Conservation (phyloP, 2,797 vertebrate species). For the Sparus aurata region DNA sequence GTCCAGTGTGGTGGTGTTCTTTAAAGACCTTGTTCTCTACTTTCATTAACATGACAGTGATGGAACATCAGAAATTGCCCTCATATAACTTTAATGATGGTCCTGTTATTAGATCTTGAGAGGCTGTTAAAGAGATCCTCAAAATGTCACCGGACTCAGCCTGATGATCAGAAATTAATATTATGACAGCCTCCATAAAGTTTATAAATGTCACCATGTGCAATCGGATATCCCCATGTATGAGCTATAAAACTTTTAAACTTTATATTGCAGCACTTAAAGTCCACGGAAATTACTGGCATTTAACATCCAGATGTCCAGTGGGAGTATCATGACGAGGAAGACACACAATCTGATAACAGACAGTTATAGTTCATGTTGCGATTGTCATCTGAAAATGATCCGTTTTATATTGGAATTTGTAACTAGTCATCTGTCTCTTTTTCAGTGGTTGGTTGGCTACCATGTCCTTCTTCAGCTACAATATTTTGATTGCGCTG, state of each 20-base stretch:
- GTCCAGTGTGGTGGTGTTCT: constrained; percentile 9
- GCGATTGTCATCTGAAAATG: constrained; percentile 15
- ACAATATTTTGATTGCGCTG: constrained; percentile 91
- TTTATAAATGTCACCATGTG: constrained; percentile 78
- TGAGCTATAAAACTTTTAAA: constrained; percentile 57
- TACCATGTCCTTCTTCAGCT: constrained; percentile 94
- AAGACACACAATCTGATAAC: constrained; percentile 21
- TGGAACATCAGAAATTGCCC: constrained; percentile 67
- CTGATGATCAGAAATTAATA: constrained; percentile 74
- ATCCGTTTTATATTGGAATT: background rate
- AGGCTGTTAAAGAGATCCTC: constrained; percentile 69
- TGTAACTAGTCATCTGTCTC: constrained; percentile 35
- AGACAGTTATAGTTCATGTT: constrained; percentile 21
- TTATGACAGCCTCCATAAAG: constrained; percentile 76
- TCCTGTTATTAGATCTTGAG: constrained; percentile 73
- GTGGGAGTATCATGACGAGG: constrained; percentile 14
- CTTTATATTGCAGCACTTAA: constrained; percentile 50
- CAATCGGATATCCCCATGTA: constrained; percentile 46
- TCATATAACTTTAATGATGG: constrained; percentile 71
- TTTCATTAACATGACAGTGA: constrained; percentile 72
- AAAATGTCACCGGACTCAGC: constrained; percentile 76
- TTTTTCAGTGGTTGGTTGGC: constrained; percentile 94
- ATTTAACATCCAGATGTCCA: constrained; percentile 70
- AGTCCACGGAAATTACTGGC: constrained; percentile 46
- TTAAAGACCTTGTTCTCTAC: constrained; percentile 20